Evolutionary conservation across 2,888 invertebrate species (phyloP), one percentile per base, ranked within the genome.

Genomic region (Tinea pellionella): DNA sequence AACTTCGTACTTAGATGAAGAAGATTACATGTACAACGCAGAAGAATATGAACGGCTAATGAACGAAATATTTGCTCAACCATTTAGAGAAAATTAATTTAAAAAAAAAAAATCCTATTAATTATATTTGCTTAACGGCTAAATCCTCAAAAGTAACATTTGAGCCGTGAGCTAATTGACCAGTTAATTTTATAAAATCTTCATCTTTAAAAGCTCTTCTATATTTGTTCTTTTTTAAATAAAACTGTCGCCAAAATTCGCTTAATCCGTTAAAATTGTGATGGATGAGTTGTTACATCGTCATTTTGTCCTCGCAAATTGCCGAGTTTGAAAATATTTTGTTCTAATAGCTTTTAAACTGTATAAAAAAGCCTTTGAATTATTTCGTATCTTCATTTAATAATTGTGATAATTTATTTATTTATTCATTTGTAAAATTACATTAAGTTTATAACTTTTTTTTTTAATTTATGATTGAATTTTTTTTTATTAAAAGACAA

Each of bases 11-110:
- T 61, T 75, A 61, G 78, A 83, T 61, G 82, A 85, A 56, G 84
- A 86, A 67, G 85, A 84, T 64, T 80, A 85, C 65, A 68, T 85
- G 24, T 84, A 85, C 67, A 83, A 81, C 60, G 74, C 79, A 0
- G 83, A 85, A 60, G 87, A 86, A 67, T 87, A 87, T 63, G 84
- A 86, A 71, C 80, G 83, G 65, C 67, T 85, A 61, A 67, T 87
- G 29, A 82, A 83, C 67, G 85, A 86, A 74, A 84, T 87, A 72
- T 84, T 87, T 84, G 86, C 86, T 83, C 86, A 86, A 78, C 83
- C 82, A 8, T 78, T 78, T 72, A 82, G 83, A 78, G 79, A 81
- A 65, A 80, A 80, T 69, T 83, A 80, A 68, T 61, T 37, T 37
- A 37, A 9, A 37, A 37, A 37, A 2, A 37, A 37, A 9, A 9